These are phyloP conservation scores for Aphidius gifuensis DNA, from an alignment of 1,140 invertebrate genomes.

Conservation along the genomic window DNA sequence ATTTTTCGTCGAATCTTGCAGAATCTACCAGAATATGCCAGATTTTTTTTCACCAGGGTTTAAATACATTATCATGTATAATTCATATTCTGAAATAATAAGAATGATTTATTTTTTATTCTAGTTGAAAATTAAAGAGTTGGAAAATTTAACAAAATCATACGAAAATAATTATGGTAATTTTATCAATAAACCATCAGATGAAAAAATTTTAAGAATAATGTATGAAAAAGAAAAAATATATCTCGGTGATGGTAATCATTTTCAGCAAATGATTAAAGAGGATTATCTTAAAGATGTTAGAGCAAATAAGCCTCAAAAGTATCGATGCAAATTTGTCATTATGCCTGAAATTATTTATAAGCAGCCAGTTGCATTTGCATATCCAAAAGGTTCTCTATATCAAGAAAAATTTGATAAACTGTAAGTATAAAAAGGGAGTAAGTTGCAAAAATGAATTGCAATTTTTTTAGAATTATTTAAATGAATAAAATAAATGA, in stretches of 20 bases:
- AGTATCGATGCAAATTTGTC: background rate
- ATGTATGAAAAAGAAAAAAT: background rate
- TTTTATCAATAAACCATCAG: background rate
- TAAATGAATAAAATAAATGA: no score
- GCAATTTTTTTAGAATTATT: no score
- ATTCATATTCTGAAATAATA: background rate
- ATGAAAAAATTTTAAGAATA: background rate
- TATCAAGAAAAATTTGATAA: background rate
- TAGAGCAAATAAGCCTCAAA: background rate
- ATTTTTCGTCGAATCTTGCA: no score
- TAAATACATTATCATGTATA: background rate
- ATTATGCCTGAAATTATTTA: conserved; percentile 3
- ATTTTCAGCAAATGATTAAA: background rate
- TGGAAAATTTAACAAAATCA: no score
- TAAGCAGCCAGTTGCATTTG: background rate
- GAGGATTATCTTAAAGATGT: background rate
- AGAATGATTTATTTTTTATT: background rate
- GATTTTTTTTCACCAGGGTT: no score
- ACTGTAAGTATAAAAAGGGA: background rate
- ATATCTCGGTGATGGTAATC: conserved; percentile 1
- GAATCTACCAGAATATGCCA: no score
- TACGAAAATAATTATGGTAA: no score
- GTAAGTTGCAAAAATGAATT: no score
- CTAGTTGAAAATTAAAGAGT: background rate
- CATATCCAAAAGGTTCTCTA: background rate